A percentile compares a stretch with the other conserved stretches of the same genome.
These are phyloP conservation scores for Irena cyanogastra DNA, from an alignment of 2,113 vertebrate species.

Conservation along the genomic window DNA sequence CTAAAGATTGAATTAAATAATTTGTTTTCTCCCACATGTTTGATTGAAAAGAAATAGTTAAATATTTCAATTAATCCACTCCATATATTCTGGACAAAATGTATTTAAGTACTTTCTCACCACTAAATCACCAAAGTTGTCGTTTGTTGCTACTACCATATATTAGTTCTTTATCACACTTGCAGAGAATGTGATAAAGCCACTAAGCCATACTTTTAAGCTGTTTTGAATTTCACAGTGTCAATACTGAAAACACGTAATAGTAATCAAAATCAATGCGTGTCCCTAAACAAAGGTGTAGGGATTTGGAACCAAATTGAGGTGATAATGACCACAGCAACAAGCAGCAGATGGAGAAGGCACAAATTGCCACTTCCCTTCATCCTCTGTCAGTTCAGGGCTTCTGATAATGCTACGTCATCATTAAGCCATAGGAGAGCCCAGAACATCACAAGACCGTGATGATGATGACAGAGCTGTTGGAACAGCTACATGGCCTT, in stretches of 20 bases:
- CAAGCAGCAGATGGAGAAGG: neutral
- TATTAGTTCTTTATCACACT: neutral
- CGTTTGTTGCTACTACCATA: neutral
- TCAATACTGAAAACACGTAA: neutral
- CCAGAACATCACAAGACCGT: neutral
- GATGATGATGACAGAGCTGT: neutral
- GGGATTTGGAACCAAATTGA: neutral
- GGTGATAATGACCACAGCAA: neutral
- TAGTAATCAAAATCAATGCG: neutral
- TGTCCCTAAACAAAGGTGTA: neutral
- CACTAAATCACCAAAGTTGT: neutral
- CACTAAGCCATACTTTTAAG: neutral
- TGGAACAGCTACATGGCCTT: neutral
- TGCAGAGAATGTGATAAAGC: accelerated
- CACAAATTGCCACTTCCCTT: neutral
- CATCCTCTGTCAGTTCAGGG: neutral
- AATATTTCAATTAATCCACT: neutral
- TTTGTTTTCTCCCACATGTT: neutral
- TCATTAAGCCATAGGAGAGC: neutral
- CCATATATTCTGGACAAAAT: neutral
- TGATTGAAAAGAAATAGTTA: neutral
- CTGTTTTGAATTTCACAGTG: neutral
- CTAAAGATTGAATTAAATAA: neutral
- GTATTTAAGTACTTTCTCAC: neutral
- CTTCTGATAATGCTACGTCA: neutral